Percentiles rank a stretch among this genome's conserved stretches.
Evolutionary conservation across 2,113 vertebrate species (phyloP).

Genomic region (Serinus canaria): DNA sequence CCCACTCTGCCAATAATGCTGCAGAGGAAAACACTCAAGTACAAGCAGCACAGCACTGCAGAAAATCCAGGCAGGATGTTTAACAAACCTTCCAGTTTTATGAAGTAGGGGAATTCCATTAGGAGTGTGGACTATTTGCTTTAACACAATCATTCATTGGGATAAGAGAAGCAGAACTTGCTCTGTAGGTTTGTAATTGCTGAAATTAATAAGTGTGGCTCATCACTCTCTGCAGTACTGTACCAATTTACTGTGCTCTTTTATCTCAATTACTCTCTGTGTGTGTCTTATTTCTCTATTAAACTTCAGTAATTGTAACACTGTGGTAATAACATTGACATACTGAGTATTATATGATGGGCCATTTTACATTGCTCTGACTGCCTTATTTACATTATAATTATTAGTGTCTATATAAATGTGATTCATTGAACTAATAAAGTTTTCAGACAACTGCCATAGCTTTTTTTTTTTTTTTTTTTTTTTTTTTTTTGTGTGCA

Average conservation of each 20-base stretch:
- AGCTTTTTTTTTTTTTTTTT: conserved; percentile 25
- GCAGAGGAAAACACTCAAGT: background rate
- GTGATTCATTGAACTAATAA: conserved; percentile 57
- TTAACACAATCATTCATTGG: background rate
- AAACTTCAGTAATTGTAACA: conserved; percentile 46
- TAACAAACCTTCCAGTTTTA: background rate
- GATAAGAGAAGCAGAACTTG: conserved; percentile 12
- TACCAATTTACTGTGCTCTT: conserved; percentile 21
- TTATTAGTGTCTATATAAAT: conserved; percentile 44
- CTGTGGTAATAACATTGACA: conserved; percentile 44
- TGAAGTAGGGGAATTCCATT: background rate
- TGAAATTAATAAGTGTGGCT: conserved; percentile 14
- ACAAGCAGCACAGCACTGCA: background rate
- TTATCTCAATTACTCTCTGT: conserved; percentile 53
- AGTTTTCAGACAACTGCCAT: conserved; percentile 28
- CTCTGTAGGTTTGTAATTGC: conserved; percentile 20
- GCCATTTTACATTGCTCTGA: conserved; percentile 44
- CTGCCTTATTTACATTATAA: conserved; percentile 47
- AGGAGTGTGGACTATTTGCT: background rate
- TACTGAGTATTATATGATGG: conserved; percentile 30
- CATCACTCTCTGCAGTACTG: background rate
- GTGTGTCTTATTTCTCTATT: conserved; percentile 55
- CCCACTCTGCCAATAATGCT: background rate
- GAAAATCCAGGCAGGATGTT: background rate
- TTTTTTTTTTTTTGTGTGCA: background rate